phyloP scores from a whole-genome alignment of 2,888 invertebrate species.

The Atherix ibis region DNA sequence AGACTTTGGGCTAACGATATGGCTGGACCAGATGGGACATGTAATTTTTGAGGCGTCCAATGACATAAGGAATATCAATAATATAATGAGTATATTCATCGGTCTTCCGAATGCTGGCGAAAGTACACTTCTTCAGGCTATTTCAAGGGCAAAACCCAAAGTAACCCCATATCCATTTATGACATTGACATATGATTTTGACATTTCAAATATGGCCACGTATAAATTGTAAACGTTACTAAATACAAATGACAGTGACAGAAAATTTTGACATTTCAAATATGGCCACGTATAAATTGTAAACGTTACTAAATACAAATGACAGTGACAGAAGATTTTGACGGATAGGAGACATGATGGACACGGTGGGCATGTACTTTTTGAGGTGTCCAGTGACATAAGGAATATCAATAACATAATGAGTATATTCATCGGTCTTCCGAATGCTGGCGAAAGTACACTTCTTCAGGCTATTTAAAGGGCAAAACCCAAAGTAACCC shows the following conservation, averaged over 20 bases:
- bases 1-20: constrained; percentile 66
- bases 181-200: no score
- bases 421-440: constrained; percentile 44
- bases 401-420: constrained; percentile 55
- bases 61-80: constrained; percentile 53
- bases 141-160: constrained; percentile 69
- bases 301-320: no score
- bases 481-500: constrained; percentile 65
- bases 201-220: no score
- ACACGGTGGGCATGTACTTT: constrained; percentile 84
- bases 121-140: constrained; percentile 53
- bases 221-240: no score
- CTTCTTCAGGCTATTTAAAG: constrained; percentile 56
- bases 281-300: no score
- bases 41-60: constrained; percentile 63
- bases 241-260: no score
- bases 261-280: no score
- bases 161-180: no score
- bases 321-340: no score
- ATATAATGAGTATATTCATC: constrained; percentile 41
- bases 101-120: constrained; percentile 61
- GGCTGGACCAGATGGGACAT: constrained; percentile 93
- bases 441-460: constrained; percentile 59
- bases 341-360: constrained; percentile 97
- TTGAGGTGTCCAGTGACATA: constrained; percentile 49